These are phyloP conservation scores for Trididemnum miniatum DNA, from an alignment of 23 tunicate species.

Conservation along the genomic window DNA sequence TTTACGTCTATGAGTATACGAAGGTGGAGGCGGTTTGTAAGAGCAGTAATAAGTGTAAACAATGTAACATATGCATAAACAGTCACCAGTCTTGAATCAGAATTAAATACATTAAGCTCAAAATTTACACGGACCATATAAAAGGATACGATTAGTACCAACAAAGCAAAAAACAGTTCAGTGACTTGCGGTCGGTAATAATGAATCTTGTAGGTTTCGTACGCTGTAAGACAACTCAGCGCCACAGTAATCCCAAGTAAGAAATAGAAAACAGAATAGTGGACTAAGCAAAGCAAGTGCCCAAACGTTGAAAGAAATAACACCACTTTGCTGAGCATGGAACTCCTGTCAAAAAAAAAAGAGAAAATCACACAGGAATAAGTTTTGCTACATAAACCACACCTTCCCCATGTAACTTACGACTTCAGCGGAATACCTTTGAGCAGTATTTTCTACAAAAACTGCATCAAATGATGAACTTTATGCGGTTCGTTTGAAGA, in stretches of 20 bases:
- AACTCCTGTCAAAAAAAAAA: slow-evolving; percentile 51
- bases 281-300: slow-evolving; percentile 35
- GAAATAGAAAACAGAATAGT: slow-evolving; percentile 54
- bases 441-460: no score
- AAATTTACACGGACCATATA: background rate
- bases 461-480: no score
- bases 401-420: no score
- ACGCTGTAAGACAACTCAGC: slow-evolving; percentile 54
- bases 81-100: slow-evolving; percentile 1
- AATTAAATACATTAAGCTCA: background rate
- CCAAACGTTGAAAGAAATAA: slow-evolving; percentile 19
- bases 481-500: no score
- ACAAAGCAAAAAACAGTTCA: slow-evolving; percentile 35
- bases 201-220: slow-evolving; percentile 75
- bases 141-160: slow-evolving; percentile 33
- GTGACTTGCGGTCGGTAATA: slow-evolving; percentile 47
- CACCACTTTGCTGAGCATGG: slow-evolving; percentile 14
- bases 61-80: slow-evolving; percentile 34
- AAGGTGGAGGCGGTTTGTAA: slow-evolving; percentile 51
- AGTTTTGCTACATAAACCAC: no score
- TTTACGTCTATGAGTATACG: slow-evolving; percentile 62
- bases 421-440: no score
- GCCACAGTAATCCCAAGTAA: slow-evolving; percentile 54
- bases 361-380: no score
- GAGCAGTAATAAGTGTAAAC: slow-evolving; percentile 39